These are phyloP conservation scores for Mycetomoellerius zeteki DNA, from an alignment of 1,140 invertebrate species.

Conservation along the genomic window DNA sequence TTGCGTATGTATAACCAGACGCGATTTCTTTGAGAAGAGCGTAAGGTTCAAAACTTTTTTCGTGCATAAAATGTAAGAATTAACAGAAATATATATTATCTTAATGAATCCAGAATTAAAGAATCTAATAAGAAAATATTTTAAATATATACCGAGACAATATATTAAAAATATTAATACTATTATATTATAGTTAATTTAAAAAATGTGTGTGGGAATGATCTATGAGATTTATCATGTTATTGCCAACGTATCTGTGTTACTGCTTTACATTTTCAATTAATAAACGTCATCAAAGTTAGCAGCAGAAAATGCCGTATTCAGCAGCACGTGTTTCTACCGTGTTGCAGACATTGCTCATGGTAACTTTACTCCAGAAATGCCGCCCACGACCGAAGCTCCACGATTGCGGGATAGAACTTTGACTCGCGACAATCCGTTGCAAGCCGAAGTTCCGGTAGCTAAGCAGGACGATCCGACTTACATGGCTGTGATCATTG, in stretches of 20 bases:
- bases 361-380: conserved; percentile 86
- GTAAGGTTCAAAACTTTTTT: background rate
- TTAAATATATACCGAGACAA: background rate
- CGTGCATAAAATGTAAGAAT: background rate
- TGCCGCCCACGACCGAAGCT: conserved; percentile 83
- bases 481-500: conserved; percentile 90
- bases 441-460: conserved; percentile 83
- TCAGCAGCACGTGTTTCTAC: conserved; percentile 46
- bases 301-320: background rate
- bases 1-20: background rate
- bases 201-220: background rate
- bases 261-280: background rate
- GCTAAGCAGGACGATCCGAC: conserved; percentile 87
- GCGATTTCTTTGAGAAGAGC: conserved; percentile 12
- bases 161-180: background rate
- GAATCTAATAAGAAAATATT: background rate
- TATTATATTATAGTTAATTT: background rate
- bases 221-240: background rate
- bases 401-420: conserved; percentile 86
- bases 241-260: background rate
- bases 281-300: conserved; percentile 20
- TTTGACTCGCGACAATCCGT: conserved; percentile 82
- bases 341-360: conserved; percentile 84
- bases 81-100: background rate
- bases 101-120: background rate